phyloP scores from a whole-genome alignment of 2,797 vertebrate genomes.

The Xiphorhynchus erythropygius region DNA sequence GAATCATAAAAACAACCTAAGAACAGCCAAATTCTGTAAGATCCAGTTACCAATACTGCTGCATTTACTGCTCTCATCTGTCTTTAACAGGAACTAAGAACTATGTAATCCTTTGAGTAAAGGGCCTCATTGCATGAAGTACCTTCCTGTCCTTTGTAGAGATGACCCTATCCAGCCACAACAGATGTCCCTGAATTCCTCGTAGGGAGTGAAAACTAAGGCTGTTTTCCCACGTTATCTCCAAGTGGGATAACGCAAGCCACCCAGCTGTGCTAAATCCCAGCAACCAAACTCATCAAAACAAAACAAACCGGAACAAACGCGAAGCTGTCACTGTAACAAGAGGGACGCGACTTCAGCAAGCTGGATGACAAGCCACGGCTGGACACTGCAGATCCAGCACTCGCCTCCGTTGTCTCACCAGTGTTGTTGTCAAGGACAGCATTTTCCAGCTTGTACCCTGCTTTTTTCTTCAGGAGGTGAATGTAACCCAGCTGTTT shows the following conservation, averaged over 20 bases:
- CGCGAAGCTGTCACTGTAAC: neutral
- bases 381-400: neutral
- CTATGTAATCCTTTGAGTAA: neutral
- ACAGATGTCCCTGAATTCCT: neutral
- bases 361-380: neutral
- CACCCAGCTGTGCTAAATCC: constrained; percentile 1
- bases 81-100: neutral
- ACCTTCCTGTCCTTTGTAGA: neutral
- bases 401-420: neutral
- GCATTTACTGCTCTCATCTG: neutral
- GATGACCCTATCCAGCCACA: neutral
- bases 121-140: neutral
- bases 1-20: neutral
- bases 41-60: neutral
- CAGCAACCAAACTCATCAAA: constrained; percentile 14
- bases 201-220: neutral
- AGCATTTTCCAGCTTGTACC: neutral
- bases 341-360: fast-evolving
- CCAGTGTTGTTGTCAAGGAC: neutral
- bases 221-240: constrained; percentile 7
- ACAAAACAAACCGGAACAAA: constrained; percentile 22
- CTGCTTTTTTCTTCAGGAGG: fast-evolving
- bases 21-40: neutral
- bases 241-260: neutral
- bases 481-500: neutral